These are phyloP conservation scores for Varroa destructor DNA, from an alignment of 1,140 invertebrate genomes.

Conservation along the genomic window DNA sequence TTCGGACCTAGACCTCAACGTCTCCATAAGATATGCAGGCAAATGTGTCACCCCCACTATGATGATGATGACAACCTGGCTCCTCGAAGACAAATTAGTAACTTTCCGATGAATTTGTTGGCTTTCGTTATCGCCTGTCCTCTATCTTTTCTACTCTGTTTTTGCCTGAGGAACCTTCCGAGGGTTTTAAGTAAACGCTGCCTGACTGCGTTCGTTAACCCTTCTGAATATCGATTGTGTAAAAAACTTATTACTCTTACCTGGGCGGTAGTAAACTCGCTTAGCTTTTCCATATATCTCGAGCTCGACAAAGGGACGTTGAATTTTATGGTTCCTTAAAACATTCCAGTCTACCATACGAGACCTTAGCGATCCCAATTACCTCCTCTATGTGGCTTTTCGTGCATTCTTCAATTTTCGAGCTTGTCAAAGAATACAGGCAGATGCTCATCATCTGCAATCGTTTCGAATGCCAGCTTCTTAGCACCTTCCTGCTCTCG, in stretches of 20 bases:
- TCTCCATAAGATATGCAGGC: no score
- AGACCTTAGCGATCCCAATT: neutral
- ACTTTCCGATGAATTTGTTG: no score
- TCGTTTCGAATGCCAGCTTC: neutral
- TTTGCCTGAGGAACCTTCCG: neutral
- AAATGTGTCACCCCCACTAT: no score
- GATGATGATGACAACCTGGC: no score
- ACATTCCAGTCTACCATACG: neutral
- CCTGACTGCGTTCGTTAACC: constrained; percentile 4
- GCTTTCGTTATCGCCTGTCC: no score
- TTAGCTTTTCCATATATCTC: neutral
- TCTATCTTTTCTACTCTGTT: no score
- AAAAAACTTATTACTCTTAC: neutral
- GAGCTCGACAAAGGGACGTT: neutral
- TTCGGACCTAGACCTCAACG: no score
- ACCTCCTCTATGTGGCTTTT: neutral
- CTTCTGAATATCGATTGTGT: neutral
- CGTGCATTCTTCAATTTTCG: neutral
- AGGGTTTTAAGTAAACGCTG: neutral
- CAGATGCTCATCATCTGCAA: neutral
- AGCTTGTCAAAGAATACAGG: constrained; percentile 18
- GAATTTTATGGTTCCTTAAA: neutral
- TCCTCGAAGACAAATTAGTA: no score
- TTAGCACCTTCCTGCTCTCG: neutral
- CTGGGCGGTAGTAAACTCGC: neutral